Evolutionary conservation across 2,888 invertebrate species (phyloP), one percentile per base, ranked within the genome.

Genomic region (Linnaemya vulpina): DNA sequence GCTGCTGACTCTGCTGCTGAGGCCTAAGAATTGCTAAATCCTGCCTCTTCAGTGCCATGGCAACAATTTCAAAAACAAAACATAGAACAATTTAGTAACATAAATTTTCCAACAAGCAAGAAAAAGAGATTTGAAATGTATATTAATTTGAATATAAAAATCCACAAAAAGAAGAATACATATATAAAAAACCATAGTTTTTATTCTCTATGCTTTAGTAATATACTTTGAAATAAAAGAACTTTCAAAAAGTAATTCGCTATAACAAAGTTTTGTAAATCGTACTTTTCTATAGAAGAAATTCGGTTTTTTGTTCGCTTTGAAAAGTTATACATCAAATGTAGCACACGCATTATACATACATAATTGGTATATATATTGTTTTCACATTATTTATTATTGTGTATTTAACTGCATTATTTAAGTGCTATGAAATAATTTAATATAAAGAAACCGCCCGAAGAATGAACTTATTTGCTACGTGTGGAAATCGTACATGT

Each of bases 11-110:
- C 53, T n/a, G 35, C 38, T 53, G 70, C 63, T 35, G 78, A 82
- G 70, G 74, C 77, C 22, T 85, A 78, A 85, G 46, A 30, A 25
- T 30, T 65, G 43, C 38, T 40, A 40, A 65, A 67, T 49, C 38
- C 46, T 53, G 70, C 22, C 35, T 67, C 30, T 49, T 25, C 35
- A 62, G 49, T 71, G 68, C 46, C 76, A 71, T 80, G 65, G 71
- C 76, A 58, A 71, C 51, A 49, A 51, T 8, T 63, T 70, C 49
- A 63, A 38, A 40, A 68, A 60, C 49, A 60, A 68, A 22, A 70
- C 65, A 40, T 83, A 83, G 76, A 83, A 77, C 53, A 83, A 83
- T 83, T 82, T 83, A 83, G 25, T 65, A 60, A 83, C 71, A 67
- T 51, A 77, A 77, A 83, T 60, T 77, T 40, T 63, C 71, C 49